Evolutionary conservation across 2,888 invertebrate species (phyloP).

Genomic region (Baccha elongata): DNA sequence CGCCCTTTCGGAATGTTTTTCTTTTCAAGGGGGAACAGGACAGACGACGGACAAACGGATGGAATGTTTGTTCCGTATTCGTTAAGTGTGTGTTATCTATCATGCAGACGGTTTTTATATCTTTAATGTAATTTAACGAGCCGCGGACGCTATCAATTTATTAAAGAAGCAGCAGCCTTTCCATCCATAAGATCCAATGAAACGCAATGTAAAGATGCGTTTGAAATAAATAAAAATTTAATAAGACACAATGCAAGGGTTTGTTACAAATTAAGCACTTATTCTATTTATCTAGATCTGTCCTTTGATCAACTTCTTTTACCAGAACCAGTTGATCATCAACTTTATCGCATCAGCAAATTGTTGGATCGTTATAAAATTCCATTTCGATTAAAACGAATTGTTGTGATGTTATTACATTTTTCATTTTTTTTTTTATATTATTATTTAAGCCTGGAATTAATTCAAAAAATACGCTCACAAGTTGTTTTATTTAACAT

Average conservation of each 20-base stretch:
- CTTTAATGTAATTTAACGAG: slow-evolving; percentile 50
- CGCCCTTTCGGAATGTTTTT: slow-evolving; percentile 51
- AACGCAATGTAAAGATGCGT: slow-evolving; percentile 2
- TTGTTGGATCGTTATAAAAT: slow-evolving; percentile 54
- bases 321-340: slow-evolving; percentile 24
- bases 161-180: slow-evolving; percentile 4
- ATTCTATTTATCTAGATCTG: slow-evolving; percentile 61
- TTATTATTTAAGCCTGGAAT: slow-evolving; percentile 32
- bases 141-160: slow-evolving; percentile 61
- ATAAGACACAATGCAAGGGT: slow-evolving; percentile 62
- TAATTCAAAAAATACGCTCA: background rate
- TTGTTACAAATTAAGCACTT: slow-evolving; percentile 68
- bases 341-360: slow-evolving; percentile 53
- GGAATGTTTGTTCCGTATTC: background rate
- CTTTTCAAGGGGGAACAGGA: background rate
- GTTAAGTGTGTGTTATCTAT: slow-evolving; percentile 40
- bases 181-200: background rate
- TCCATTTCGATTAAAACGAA: slow-evolving; percentile 52
- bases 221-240: slow-evolving; percentile 55
- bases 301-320: background rate
- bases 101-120: slow-evolving; percentile 36
- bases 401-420: slow-evolving; percentile 24
- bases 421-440: slow-evolving; percentile 26
- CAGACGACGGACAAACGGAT: background rate
- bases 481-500: background rate